phyloP scores from a whole-genome alignment of 1,140 invertebrate genomes.

The Orius insidiosus region DNA sequence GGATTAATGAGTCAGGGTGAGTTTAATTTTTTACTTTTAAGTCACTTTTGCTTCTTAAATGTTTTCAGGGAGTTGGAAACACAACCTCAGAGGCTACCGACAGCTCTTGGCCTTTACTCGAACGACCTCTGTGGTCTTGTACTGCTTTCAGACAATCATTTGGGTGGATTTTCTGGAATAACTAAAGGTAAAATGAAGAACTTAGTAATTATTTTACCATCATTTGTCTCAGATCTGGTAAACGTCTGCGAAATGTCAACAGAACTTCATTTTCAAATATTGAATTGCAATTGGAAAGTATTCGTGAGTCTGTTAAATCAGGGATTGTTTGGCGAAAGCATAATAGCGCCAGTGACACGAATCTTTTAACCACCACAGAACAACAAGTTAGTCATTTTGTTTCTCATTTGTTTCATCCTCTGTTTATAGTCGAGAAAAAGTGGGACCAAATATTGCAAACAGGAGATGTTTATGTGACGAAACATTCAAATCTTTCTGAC shows the following conservation, averaged over 20 bases:
- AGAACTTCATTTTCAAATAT: conserved; percentile 80
- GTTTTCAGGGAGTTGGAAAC: conserved; percentile 31
- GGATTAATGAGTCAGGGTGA: conserved; percentile 7
- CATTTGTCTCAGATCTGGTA: conserved; percentile 31
- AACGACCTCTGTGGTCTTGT: conserved; percentile 77
- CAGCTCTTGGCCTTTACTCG: conserved; percentile 83
- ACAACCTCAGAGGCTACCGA: conserved; percentile 70
- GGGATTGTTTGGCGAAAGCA: conserved; percentile 32
- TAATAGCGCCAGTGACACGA: conserved; percentile 19
- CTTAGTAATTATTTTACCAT: neutral
- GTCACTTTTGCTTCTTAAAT: neutral
- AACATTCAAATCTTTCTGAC: conserved; percentile 89
- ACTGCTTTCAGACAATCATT: conserved; percentile 59
- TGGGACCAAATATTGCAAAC: conserved; percentile 40
- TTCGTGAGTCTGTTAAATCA: conserved; percentile 38
- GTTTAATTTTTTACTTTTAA: neutral
- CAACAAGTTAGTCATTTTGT: conserved; percentile 19
- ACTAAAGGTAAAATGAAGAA: conserved; percentile 46
- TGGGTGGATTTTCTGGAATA: conserved; percentile 50
- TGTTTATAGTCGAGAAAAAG: conserved; percentile 21
- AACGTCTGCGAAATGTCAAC: conserved; percentile 45
- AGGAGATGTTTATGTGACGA: conserved; percentile 87
- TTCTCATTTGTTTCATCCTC: neutral
- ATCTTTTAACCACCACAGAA: conserved; percentile 20
- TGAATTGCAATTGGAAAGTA: conserved; percentile 67